Evolutionary conservation across 92 coral and sea anemone species (phyloP).

Genomic region (Galaxea fascicularis): DNA sequence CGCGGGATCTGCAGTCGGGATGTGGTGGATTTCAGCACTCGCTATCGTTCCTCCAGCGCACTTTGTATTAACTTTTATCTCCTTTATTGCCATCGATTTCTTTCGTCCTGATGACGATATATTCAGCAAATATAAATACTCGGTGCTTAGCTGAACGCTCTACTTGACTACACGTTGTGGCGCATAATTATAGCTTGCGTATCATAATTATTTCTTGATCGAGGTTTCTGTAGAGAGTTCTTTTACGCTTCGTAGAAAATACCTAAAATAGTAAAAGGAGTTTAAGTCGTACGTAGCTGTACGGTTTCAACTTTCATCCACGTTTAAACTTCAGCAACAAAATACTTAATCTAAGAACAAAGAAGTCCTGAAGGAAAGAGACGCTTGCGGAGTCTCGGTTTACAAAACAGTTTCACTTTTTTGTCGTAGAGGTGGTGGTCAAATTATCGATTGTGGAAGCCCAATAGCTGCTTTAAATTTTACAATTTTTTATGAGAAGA

Average conservation of each 20-base stretch:
- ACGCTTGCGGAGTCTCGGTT: no score
- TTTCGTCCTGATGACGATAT: constrained; percentile 89
- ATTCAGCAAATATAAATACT: constrained; percentile 85
- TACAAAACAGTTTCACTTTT: no score
- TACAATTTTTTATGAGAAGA: not conserved
- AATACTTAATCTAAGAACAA: no score
- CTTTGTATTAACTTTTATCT: constrained; percentile 81
- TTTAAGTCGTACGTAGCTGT: not conserved
- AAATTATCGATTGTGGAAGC: no score
- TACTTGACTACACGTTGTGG: not conserved
- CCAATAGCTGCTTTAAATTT: not conserved
- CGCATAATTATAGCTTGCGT: not conserved
- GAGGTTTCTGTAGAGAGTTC: not conserved
- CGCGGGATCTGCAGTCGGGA: constrained; percentile 94
- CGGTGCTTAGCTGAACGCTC: constrained; percentile 72
- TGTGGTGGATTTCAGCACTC: constrained; percentile 94
- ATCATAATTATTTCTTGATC: not conserved
- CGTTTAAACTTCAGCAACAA: not conserved
- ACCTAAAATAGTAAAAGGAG: not conserved
- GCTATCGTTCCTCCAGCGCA: constrained; percentile 96
- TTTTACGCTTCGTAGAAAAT: not conserved
- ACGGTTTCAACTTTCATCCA: not conserved
- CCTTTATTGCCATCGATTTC: constrained; percentile 97
- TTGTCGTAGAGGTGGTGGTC: no score
- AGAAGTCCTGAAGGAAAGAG: no score